Conservation (phyloP, 2,888 invertebrate genomes). For the Agonopterix arenella region DNA sequence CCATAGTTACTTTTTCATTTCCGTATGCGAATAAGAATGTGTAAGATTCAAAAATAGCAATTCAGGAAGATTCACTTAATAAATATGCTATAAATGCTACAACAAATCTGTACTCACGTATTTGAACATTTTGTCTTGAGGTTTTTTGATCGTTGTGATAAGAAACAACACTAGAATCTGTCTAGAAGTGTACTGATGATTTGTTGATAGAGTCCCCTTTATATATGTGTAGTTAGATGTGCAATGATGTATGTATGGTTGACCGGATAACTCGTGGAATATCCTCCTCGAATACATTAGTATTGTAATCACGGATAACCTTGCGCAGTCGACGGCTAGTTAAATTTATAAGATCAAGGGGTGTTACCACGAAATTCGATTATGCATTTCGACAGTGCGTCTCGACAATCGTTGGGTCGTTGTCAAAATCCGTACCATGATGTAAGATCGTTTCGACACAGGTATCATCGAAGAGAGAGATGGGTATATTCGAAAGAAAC, state of each 20-base stretch:
- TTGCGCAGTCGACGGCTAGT: slow-evolving; percentile 29
- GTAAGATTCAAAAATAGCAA: too few species aligned
- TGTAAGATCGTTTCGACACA: too few species aligned
- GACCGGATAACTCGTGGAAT: slow-evolving; percentile 51
- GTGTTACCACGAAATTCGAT: too few species aligned
- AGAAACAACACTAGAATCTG: slow-evolving; percentile 13
- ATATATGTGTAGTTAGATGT: slow-evolving; percentile 31
- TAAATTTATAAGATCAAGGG: slow-evolving; percentile 45
- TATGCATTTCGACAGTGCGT: too few species aligned
- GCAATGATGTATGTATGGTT: slow-evolving; percentile 16
- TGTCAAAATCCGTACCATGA: too few species aligned
- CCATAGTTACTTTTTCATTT: too few species aligned
- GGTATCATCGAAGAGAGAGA: too few species aligned
- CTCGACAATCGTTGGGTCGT: too few species aligned
- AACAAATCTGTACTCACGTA: slow-evolving; percentile 45
- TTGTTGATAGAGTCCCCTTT: slow-evolving; percentile 23
- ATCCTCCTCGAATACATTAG: slow-evolving; percentile 52
- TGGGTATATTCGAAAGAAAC: too few species aligned
- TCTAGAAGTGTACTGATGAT: slow-evolving; percentile 24
- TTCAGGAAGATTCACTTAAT: too few species aligned
- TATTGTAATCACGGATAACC: slow-evolving; percentile 55
- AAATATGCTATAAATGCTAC: too few species aligned
- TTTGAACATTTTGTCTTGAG: slow-evolving; percentile 61
- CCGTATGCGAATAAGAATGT: too few species aligned
- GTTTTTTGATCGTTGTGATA: slow-evolving; percentile 15